Evolutionary conservation across 2,113 vertebrate genomes (phyloP), one percentile per base, ranked within the genome.

Genomic region (Opisthocomus hoazin): DNA sequence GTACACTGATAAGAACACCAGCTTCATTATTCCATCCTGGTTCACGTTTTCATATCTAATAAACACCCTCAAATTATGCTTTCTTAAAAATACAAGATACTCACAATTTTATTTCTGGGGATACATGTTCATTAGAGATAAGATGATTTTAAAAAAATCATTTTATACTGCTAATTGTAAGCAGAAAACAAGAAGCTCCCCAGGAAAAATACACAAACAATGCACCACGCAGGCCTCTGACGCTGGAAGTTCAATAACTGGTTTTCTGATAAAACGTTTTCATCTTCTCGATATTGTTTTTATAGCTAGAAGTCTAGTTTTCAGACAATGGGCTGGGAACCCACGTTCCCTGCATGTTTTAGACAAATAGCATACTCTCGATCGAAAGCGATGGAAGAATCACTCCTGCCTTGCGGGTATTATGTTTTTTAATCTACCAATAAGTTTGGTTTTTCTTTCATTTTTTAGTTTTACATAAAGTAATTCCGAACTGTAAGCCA

Each of bases 401-500:
- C 0, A 0, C 63, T 96, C 88, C 86, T 91, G 87, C 93, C 91
- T 71, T 85, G 66, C 37, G 84, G 94, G 80, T 87, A 87, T 95
- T 90, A 24, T 74, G 89, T 97, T 96, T 97, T 97, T 97, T 94
- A 74, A 97, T 92, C 94, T 81, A 68, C 81, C 90, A 94, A 71
- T 96, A 96, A 95, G 80, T 97, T 96, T 77, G 93, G 43, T 5
- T 73, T 80, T 84, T 39, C 68, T 91, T 95, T 82, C 96, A 15
- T 96, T 76, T 79, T 96, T 91, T 57, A 34, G 75, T 90, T 95
- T 93, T 95, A 97, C 97, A 98, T 98, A 97, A 98, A 98, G 98
- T 95, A 95, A 97, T 97, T 97, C 97, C 93, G 85, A 96, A 96
- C 96, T 95, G 96, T 97, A 98, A 98, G 97, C 97, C 94, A 98